Conservation (phyloP, 2,888 invertebrate species). For the Cerastis leucographa region DNA sequence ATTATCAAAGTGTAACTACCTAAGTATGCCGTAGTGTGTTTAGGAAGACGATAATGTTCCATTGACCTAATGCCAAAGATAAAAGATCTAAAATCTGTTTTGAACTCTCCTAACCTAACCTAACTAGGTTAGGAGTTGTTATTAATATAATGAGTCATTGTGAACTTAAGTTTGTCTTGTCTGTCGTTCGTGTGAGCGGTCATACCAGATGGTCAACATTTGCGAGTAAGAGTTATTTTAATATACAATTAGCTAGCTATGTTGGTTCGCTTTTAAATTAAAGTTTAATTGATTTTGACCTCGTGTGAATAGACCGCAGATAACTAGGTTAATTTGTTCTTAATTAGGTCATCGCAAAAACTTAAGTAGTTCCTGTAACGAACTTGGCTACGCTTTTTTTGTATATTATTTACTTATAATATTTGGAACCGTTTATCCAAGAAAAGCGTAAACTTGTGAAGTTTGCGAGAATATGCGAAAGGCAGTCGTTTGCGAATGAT, state of each 20-base stretch:
- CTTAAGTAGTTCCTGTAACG: neutral
- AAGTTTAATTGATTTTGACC: constrained; percentile 28
- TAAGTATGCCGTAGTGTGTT: constrained; percentile 20
- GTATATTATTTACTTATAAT: too few relatives aligned
- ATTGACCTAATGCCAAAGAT: constrained; percentile 29
- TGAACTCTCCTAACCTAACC: constrained; percentile 6
- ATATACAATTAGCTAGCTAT: constrained; percentile 39
- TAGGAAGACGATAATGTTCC: constrained; percentile 1
- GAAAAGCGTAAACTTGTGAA: neutral
- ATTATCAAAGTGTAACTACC: constrained; percentile 29
- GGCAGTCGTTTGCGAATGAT: neutral
- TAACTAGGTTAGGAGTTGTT: neutral
- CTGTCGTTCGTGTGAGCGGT: constrained; percentile 59
- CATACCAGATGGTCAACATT: constrained; percentile 67
- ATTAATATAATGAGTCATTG: constrained; percentile 50
- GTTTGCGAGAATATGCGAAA: neutral
- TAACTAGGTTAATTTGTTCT: constrained; percentile 18
- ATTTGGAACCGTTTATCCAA: neutral
- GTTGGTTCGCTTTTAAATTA: constrained; percentile 22
- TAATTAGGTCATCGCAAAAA: constrained; percentile 13
- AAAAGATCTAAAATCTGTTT: neutral
- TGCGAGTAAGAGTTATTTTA: constrained; percentile 67
- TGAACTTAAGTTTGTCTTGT: constrained; percentile 47
- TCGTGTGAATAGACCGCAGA: neutral
- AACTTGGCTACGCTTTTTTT: neutral